phyloP scores from a whole-genome alignment of 2,113 vertebrate species.

The Phyllopteryx taeniolatus region DNA sequence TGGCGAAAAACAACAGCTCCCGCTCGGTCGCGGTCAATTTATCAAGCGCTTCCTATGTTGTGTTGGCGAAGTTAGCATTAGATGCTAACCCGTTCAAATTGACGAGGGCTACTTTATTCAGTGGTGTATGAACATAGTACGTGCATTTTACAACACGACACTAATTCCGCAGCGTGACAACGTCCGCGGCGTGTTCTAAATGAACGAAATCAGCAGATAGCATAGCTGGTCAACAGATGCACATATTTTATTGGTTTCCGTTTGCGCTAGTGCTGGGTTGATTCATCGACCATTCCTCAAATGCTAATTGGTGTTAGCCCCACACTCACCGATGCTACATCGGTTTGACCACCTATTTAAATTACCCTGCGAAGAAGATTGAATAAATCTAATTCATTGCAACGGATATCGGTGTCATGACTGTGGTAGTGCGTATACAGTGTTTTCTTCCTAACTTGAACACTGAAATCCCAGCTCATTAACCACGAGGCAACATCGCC shows the following conservation, averaged over 20 bases:
- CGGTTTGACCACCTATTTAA: background rate
- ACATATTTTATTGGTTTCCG: constrained; percentile 16
- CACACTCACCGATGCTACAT: background rate
- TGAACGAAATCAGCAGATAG: background rate
- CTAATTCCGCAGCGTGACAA: background rate
- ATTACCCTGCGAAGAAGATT: background rate
- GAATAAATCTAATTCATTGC: too few species aligned
- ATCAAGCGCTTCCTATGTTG: constrained; percentile 48
- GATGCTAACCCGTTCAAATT: constrained; percentile 47
- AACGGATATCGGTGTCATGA: background rate
- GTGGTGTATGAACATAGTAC: background rate
- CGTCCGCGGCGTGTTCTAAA: background rate
- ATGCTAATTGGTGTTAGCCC: constrained; percentile 51
- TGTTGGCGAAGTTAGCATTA: constrained; percentile 43
- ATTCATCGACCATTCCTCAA: constrained; percentile 50
- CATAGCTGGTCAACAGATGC: background rate
- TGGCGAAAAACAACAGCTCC: background rate
- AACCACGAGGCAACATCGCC: too few species aligned
- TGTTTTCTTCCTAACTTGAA: background rate
- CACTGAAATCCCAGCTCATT: too few species aligned
- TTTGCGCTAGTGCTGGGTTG: constrained; percentile 32
- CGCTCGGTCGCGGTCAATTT: background rate
- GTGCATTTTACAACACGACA: background rate
- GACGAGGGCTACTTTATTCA: constrained; percentile 19
- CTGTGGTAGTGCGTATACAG: background rate